Conservation (phyloP, 2,888 invertebrate species). For the Plebejus melissa region DNA sequence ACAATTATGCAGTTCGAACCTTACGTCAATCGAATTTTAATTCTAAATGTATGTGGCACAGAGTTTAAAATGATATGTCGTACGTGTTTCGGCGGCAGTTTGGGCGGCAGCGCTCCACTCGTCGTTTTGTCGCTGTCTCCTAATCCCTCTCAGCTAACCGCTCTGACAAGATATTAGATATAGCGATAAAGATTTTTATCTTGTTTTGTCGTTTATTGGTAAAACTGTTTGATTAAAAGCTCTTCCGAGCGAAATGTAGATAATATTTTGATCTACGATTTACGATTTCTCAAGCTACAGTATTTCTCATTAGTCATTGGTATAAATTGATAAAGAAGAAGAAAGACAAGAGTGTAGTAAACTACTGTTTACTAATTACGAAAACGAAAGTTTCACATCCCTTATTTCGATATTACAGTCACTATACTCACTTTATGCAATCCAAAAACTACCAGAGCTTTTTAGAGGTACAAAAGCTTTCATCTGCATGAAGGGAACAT, state of each 20-base stretch:
- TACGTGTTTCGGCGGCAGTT: slow-evolving; percentile 27
- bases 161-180: slow-evolving; percentile 74
- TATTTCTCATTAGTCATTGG: neutral
- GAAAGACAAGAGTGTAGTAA: neutral
- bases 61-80: neutral
- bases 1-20: slow-evolving; percentile 43
- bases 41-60: slow-evolving; percentile 34
- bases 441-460: neutral
- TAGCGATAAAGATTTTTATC: slow-evolving; percentile 51
- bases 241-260: neutral
- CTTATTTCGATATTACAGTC: neutral
- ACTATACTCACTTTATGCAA: neutral
- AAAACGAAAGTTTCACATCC: neutral
- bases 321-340: neutral
- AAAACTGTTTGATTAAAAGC: neutral
- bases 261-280: neutral
- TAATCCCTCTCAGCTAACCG: slow-evolving; percentile 76
- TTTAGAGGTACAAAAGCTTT: neutral
- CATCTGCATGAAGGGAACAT: neutral
- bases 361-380: neutral
- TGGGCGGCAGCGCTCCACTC: slow-evolving; percentile 39
- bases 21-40: slow-evolving; percentile 40
- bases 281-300: neutral
- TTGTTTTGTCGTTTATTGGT: slow-evolving; percentile 44
- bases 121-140: slow-evolving; percentile 71